Percentiles rank a stretch among this genome's conserved stretches.
Evolutionary conservation across 2,888 invertebrate genomes (phyloP).

Genomic region (Leucoma salicis): DNA sequence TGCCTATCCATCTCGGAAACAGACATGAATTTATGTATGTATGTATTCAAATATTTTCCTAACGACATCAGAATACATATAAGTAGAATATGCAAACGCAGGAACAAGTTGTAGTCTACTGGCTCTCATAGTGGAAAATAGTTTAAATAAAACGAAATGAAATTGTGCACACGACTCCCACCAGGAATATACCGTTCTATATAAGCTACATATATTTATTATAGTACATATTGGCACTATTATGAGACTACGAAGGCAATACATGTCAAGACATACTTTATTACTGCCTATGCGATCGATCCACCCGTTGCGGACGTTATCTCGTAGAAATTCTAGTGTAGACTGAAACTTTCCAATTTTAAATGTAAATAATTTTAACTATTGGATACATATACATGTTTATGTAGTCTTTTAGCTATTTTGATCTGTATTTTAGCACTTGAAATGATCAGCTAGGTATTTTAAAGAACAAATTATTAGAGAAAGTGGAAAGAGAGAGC

Average conservation of each 20-base stretch:
- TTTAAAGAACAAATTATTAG: too few species aligned
- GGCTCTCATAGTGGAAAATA: conserved; percentile 38
- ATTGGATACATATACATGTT: too few species aligned
- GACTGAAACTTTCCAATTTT: too few species aligned
- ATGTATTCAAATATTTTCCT: conserved; percentile 6
- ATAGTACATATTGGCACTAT: conserved; percentile 43
- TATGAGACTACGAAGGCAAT: conserved; percentile 49
- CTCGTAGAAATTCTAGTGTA: not conserved
- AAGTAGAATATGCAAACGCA: conserved; percentile 28
- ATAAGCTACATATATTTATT: conserved; percentile 40
- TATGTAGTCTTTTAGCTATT: too few species aligned
- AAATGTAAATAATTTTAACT: too few species aligned
- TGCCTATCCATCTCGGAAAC: too few species aligned
- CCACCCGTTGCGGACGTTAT: conserved; percentile 2
- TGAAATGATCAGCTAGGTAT: too few species aligned
- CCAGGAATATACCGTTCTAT: conserved; percentile 36
- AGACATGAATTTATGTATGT: too few species aligned
- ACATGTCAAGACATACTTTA: conserved; percentile 44
- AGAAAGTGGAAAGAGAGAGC: too few species aligned
- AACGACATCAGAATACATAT: conserved; percentile 23
- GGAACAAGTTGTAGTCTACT: conserved; percentile 41
- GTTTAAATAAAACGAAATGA: conserved; percentile 61
- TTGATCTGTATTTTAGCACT: too few species aligned
- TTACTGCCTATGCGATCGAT: conserved; percentile 40
- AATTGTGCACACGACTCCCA: conserved; percentile 48